Percentiles rank a stretch among this genome's conserved stretches.
Conservation (phyloP, 2,113 vertebrate species). For the Trochalopteron elliotii region DNA sequence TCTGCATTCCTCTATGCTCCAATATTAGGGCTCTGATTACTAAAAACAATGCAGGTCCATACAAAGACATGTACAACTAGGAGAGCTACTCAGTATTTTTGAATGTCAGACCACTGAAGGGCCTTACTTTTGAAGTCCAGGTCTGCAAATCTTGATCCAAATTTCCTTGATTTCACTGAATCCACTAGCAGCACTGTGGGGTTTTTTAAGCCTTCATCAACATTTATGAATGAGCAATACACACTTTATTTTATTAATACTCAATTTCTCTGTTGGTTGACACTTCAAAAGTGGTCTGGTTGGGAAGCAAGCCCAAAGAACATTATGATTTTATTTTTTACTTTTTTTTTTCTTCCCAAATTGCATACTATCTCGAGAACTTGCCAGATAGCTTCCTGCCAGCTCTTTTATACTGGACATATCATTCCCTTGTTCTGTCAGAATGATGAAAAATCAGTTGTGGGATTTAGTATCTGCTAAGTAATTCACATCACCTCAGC, state of each 20-base stretch:
- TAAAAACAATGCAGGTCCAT: neutral
- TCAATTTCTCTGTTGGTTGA: neutral
- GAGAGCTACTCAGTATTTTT: neutral
- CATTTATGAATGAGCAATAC: neutral
- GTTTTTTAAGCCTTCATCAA: neutral
- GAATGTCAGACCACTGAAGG: neutral
- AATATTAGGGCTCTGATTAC: neutral
- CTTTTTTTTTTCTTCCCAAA: neutral
- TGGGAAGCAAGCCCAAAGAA: neutral
- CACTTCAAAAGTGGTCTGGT: neutral
- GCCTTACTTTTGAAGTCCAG: neutral
- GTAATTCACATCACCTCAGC: constrained; percentile 47
- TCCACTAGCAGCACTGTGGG: neutral
- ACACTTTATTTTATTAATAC: neutral
- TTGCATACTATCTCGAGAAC: constrained; percentile 14
- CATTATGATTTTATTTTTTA: neutral
- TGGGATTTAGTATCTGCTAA: constrained; percentile 52
- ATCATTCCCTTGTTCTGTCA: constrained; percentile 37
- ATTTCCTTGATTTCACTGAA: neutral
- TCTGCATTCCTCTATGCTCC: neutral
- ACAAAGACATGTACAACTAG: neutral
- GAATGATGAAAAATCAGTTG: constrained; percentile 57
- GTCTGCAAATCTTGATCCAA: neutral
- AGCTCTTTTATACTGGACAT: constrained; percentile 21
- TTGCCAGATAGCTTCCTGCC: constrained; percentile 41